These are phyloP conservation scores for Gobio gobio DNA, from an alignment of 2,113 vertebrate genomes.

Conservation along the genomic window DNA sequence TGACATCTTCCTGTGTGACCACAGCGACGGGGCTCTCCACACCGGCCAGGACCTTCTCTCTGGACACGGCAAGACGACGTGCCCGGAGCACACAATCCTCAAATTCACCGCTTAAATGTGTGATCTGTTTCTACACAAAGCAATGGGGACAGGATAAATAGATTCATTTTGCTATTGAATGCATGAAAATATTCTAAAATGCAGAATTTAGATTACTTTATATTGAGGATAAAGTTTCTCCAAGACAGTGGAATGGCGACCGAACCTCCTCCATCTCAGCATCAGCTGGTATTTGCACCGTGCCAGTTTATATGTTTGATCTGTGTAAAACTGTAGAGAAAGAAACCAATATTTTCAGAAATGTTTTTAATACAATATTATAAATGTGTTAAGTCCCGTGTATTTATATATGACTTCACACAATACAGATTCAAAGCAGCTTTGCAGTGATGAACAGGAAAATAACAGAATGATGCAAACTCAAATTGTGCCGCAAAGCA, in stretches of 20 bases:
- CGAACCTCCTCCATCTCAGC: conserved; percentile 79
- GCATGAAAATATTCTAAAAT: not conserved
- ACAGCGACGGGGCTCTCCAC: conserved; percentile 59
- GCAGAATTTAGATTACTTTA: conserved; percentile 68
- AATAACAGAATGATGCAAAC: too few species aligned
- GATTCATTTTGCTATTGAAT: not conserved
- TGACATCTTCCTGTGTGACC: conserved; percentile 73
- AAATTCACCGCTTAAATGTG: conserved; percentile 72
- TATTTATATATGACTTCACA: too few species aligned
- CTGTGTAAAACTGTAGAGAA: conserved; percentile 66
- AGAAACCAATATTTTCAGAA: not conserved
- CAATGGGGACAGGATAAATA: not conserved
- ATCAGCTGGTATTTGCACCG: conserved; percentile 69
- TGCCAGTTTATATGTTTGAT: conserved; percentile 67
- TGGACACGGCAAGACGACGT: conserved; percentile 70
- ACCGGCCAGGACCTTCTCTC: conserved; percentile 71
- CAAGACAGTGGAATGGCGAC: conserved; percentile 62
- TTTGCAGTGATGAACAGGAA: too few species aligned
- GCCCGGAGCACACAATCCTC: conserved; percentile 73
- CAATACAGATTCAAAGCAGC: too few species aligned
- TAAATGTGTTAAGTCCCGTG: not conserved
- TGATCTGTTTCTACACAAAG: conserved; percentile 68
- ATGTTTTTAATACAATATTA: not conserved
- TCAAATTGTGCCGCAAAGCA: too few species aligned
- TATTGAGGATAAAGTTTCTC: conserved; percentile 77